Base-by-base conservation (phyloP, 2,888 invertebrate species). In the Ferdinandea cuprea region DNA sequence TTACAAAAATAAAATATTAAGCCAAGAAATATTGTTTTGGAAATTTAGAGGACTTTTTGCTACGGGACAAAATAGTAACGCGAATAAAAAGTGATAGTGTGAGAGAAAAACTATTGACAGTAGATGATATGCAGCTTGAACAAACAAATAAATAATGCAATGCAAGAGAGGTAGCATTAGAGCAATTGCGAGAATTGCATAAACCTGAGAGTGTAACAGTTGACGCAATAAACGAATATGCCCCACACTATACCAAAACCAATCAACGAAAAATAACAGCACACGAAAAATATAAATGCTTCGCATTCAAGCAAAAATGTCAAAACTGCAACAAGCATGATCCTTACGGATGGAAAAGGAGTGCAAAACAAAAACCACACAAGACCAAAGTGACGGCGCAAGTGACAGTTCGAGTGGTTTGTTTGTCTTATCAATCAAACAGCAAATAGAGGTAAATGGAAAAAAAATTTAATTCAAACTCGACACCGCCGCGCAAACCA, bases 311-410 rank as follows among this genome's bases (percentile, higher is more conserved):
- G 17, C 19, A 46, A 5, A 61, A 46, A 46, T 61, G 61, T 1
- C 32, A 46, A 13, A 3, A 54, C 19, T 66, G 54, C 28, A 66
- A 66, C 5, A 44, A 35, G 32, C 17, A 9, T 7, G 42, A 54
- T 11, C 52, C 32, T 52, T 21, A 54, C 66, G 28, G 66, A 66
- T n/a, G n/a, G n/a, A n/a, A n/a, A n/a, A n/a, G n/a, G n/a, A n/a
- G n/a, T n/a, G n/a, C n/a, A n/a, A n/a, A n/a, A n/a, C n/a, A n/a
- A n/a, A n/a, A n/a, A n/a, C n/a, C n/a, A n/a, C n/a, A n/a, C n/a
- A n/a, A n/a, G n/a, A n/a, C n/a, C n/a, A n/a, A n/a, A n/a, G n/a
- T n/a, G n/a, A n/a, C n/a, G n/a, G n/a, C n/a, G n/a, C n/a, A n/a
- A n/a, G n/a, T n/a, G n/a, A n/a, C n/a, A n/a, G n/a, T n/a, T n/a